Evolutionary conservation across 2,888 invertebrate species (phyloP).

Genomic region (Brachynemurus nebulosus): DNA sequence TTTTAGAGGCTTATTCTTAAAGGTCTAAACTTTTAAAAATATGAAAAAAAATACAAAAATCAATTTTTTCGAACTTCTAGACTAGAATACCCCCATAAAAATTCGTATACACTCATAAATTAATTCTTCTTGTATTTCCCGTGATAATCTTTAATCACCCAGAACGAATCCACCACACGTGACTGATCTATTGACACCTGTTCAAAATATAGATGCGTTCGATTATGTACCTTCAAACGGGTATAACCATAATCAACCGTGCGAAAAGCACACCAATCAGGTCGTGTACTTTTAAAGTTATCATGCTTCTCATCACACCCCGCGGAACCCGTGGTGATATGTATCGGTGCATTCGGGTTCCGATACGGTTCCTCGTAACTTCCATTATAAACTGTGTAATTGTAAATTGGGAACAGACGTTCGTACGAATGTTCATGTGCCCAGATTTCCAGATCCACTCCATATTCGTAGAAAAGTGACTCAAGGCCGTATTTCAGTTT

Average conservation of each 20-base stretch:
- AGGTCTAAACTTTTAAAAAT: too few species aligned
- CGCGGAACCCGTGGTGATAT: slow-evolving; percentile 72
- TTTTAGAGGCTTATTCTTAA: too few species aligned
- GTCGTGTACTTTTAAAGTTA: slow-evolving; percentile 30
- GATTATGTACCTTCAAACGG: slow-evolving; percentile 56
- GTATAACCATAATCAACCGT: slow-evolving; percentile 80
- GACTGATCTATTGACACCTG: slow-evolving; percentile 41
- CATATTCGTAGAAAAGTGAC: slow-evolving; percentile 61
- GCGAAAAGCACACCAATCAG: slow-evolving; percentile 64
- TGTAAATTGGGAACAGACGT: slow-evolving; percentile 78
- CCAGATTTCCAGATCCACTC: slow-evolving; percentile 82
- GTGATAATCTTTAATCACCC: slow-evolving; percentile 27
- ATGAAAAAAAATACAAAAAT: too few species aligned
- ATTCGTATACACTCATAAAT: too few species aligned
- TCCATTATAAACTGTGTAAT: slow-evolving; percentile 51
- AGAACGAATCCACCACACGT: slow-evolving; percentile 27
- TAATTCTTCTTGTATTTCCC: too few species aligned
- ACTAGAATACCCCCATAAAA: too few species aligned
- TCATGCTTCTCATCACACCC: slow-evolving; percentile 68
- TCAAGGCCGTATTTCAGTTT: slow-evolving; percentile 45
- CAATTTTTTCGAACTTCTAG: too few species aligned
- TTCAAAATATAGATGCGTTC: slow-evolving; percentile 68
- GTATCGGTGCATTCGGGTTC: slow-evolving; percentile 70
- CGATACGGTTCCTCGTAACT: slow-evolving; percentile 41
- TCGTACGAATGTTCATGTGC: slow-evolving; percentile 94